Evolutionary conservation across 2,113 vertebrate species (phyloP).

Genomic region (Axis porcinus): DNA sequence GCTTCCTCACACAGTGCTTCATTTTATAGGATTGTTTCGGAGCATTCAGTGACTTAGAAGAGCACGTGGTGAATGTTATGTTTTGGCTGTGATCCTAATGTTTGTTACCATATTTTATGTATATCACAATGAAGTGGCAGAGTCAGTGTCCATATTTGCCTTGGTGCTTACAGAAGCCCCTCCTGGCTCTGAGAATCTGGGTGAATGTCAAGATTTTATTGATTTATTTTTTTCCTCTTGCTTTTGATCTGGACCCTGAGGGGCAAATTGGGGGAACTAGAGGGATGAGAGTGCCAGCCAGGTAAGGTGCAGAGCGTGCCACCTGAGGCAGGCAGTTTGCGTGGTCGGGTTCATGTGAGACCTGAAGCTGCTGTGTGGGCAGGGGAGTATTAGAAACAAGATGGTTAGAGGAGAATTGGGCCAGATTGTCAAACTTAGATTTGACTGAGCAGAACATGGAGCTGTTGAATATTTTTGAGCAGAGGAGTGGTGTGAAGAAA

Average conservation of each 20-base stretch:
- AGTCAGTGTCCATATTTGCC: neutral
- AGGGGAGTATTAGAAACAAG: neutral
- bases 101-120: neutral
- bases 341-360: neutral
- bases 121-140: neutral
- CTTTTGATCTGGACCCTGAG: slow-evolving; percentile 1
- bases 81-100: neutral
- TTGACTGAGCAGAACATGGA: neutral
- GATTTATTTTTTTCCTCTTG: neutral
- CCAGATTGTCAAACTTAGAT: neutral
- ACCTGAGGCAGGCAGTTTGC: neutral
- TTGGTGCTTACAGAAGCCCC: neutral
- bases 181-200: neutral
- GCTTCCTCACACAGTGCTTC: neutral
- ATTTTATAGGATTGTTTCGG: neutral
- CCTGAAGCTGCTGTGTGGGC: neutral
- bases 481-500: neutral
- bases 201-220: neutral
- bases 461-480: slow-evolving; percentile 54
- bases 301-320: neutral
- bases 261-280: neutral
- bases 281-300: neutral
- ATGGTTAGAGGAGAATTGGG: neutral
- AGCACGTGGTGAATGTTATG: neutral
- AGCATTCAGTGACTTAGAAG: neutral